phyloP scores from a whole-genome alignment of 1,140 invertebrate genomes.

The Monomorium pharaonis region DNA sequence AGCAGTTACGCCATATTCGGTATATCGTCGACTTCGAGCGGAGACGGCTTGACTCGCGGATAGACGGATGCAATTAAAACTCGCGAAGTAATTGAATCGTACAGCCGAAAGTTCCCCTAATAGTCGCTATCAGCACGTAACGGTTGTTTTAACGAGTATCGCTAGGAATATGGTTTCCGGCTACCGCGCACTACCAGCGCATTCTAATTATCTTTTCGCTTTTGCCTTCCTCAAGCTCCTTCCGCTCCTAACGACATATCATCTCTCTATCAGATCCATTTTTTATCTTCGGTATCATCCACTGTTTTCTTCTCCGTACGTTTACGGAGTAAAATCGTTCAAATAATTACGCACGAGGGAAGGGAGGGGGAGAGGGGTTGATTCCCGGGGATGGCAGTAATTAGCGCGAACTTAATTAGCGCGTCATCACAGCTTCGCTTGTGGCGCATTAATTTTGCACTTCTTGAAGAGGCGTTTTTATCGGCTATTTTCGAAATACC shows the following conservation, averaged over 20 bases:
- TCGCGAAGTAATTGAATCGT: slow-evolving; percentile 75
- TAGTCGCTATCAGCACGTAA: slow-evolving; percentile 77
- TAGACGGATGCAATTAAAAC: slow-evolving; percentile 79
- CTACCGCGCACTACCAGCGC: slow-evolving; percentile 2
- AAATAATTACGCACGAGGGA: slow-evolving; percentile 21
- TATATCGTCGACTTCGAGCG: background rate
- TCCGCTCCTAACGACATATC: slow-evolving; percentile 44
- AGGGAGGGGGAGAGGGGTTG: too few relatives aligned
- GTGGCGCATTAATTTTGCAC: background rate
- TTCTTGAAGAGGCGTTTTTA: background rate
- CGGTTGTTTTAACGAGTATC: slow-evolving; percentile 78
- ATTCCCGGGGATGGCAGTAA: background rate
- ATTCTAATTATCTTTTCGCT: slow-evolving; percentile 75
- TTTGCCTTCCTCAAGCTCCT: slow-evolving; percentile 27
- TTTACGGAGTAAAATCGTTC: background rate
- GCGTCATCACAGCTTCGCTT: too few relatives aligned
- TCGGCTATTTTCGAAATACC: background rate
- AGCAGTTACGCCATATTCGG: background rate
- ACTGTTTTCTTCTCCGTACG: background rate
- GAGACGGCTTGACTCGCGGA: slow-evolving; percentile 16
- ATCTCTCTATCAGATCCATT: background rate
- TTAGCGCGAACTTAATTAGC: slow-evolving; percentile 16
- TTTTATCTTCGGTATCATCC: background rate
- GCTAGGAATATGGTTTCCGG: slow-evolving; percentile 61
- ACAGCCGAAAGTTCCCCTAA: slow-evolving; percentile 77